Base-by-base conservation (phyloP, 2,888 invertebrate species). In the Andrena chrysosceles region DNA sequence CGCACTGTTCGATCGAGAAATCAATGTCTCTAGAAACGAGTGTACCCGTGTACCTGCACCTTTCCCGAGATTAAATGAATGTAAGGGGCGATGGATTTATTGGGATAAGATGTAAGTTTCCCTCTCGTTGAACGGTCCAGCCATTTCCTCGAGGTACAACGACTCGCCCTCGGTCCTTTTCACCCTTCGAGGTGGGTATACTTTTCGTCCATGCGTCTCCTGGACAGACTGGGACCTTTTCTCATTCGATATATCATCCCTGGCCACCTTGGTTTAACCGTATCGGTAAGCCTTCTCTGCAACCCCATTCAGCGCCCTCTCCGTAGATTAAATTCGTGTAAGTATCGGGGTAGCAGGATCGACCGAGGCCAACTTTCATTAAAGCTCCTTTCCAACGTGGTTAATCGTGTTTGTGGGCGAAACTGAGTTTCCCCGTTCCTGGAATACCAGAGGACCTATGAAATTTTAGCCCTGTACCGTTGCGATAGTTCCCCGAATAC, bases 371-470 rank as follows among this genome's bases (percentile, higher is more conserved):
- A 77, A 76, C 80, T 85, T 85, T 85, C 80, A 76, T 87, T 78
- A 74, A 77, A 80, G 74, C 68, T 71, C 80, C 71, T 78, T 78
- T 63, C 63, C 68, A 20, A 20, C 42, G 29, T 52, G 77, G 63
- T 70, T 85, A 81, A 85, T 78, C 83, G 77, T 73, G 77, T 85
- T 87, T 78, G 76, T 56, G 76, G n/a, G 35, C 29, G 63, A 70
- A 56, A 49, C 52, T 20, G 62, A 49, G 60, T 59, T 20, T 20
- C 68, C 8, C 23, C 52, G 7, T 79, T 74, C 16, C 59, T 6
- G 23, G 63, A 71, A 83, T 74, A 20, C 31, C 52, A 10, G 56
- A 42, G 52, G 72, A 77, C 52, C 79, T 56, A 59, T 52, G 59
- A 85, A 85, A 85, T 73, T 85, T 60, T 4, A 4, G 2, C 26